A percentile compares a stretch with the other conserved stretches of the same genome.
These are phyloP conservation scores for Microcaecilia unicolor DNA, from an alignment of 2,797 vertebrate species.

Conservation along the genomic window DNA sequence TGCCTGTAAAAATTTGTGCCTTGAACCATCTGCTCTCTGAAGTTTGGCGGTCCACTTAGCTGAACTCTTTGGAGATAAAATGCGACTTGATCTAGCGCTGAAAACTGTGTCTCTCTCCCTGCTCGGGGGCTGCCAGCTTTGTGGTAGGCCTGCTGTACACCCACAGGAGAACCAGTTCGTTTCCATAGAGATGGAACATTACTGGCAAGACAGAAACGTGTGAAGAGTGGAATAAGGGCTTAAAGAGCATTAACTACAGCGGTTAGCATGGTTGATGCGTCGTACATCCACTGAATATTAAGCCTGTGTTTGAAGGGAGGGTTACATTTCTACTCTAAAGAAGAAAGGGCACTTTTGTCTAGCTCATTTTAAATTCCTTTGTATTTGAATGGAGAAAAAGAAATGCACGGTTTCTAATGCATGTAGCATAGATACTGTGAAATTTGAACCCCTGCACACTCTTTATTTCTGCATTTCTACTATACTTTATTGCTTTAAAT, in stretches of 20 bases:
- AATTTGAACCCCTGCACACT: no score
- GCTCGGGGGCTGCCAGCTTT: not conserved
- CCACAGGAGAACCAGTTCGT: slow-evolving; percentile 9
- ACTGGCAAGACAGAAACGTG: slow-evolving; percentile 3
- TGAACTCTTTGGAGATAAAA: not conserved
- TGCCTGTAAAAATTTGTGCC: not conserved
- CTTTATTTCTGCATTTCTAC: no score
- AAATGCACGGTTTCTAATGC: no score
- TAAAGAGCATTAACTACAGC: not conserved
- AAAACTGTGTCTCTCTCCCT: not conserved
- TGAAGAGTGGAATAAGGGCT: not conserved
- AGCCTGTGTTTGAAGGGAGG: not conserved
- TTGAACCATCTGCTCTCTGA: not conserved
- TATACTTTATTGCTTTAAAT: no score
- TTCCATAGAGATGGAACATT: slow-evolving; percentile 23
- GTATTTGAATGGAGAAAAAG: no score
- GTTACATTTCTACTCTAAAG: no score
- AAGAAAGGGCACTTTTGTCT: no score
- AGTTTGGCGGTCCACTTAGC: not conserved
- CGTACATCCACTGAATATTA: not conserved
- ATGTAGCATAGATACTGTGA: no score
- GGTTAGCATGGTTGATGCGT: not conserved
- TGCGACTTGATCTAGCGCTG: not conserved
- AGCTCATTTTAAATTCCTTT: no score
- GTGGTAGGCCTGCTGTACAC: not conserved